Evolutionary conservation across 1,140 invertebrate species (phyloP).

Genomic region (Sipha flava): DNA sequence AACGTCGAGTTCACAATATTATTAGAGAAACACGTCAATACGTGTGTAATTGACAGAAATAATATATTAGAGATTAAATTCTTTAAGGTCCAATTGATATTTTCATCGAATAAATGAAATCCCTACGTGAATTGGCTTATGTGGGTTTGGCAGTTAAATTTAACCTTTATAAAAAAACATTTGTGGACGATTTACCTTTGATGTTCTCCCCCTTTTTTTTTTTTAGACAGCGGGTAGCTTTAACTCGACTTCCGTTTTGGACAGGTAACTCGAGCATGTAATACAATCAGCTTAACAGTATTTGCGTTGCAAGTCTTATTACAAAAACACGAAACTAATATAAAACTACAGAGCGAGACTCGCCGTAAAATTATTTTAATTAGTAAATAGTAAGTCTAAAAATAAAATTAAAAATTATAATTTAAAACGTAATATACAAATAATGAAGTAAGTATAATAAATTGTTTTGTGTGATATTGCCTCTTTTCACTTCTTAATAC

Average conservation of each 20-base stretch:
- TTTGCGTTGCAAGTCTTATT: conserved; percentile 4
- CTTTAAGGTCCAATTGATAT: conserved; percentile 1
- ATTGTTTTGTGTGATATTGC: background rate
- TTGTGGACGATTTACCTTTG: conserved; percentile 20
- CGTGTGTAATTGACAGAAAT: background rate
- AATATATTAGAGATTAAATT: background rate
- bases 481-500: too few species aligned
- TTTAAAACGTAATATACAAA: too few species aligned
- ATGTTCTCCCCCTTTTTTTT: conserved; percentile 16
- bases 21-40: background rate
- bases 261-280: conserved; percentile 17
- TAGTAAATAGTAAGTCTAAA: too few species aligned
- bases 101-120: background rate
- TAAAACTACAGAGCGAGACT: background rate
- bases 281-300: conserved; percentile 28
- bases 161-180: conserved; percentile 14
- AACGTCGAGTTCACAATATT: background rate
- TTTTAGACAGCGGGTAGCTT: background rate
- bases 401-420: too few species aligned
- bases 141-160: conserved; percentile 23
- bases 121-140: background rate
- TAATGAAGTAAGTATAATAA: too few species aligned
- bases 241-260: background rate
- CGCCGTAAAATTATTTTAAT: too few species aligned
- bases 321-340: background rate